Percentiles rank a stretch among this genome's conserved stretches.
These are phyloP conservation scores for Catharus ustulatus DNA, from an alignment of 2,797 vertebrate genomes.

Conservation along the genomic window DNA sequence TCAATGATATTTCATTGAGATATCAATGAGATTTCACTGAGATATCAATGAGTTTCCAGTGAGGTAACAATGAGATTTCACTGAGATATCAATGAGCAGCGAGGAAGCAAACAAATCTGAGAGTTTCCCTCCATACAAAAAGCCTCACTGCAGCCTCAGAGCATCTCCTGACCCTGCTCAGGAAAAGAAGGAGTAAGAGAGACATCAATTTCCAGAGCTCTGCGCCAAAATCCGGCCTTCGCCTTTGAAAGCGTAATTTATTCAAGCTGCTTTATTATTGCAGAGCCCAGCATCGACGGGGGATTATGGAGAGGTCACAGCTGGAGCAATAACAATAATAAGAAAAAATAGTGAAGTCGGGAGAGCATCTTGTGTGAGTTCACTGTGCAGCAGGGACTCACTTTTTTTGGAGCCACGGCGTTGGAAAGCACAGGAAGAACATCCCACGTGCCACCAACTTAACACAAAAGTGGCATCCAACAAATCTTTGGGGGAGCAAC, in stretches of 20 bases:
- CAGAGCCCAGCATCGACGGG: not conserved
- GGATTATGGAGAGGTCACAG: constrained; percentile 69
- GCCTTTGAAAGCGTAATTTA: constrained; percentile 78
- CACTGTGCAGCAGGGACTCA: not conserved
- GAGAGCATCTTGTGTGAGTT: not conserved
- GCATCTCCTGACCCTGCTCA: not conserved
- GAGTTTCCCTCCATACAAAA: not conserved
- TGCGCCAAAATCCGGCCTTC: constrained; percentile 72
- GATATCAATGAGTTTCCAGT: not conserved
- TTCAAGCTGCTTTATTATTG: constrained; percentile 74
- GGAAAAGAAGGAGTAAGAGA: constrained; percentile 58
- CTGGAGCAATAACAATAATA: constrained; percentile 60
- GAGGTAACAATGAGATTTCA: not conserved
- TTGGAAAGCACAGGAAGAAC: not conserved
- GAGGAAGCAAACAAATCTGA: not conserved
- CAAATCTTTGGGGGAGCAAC: constrained; percentile 7
- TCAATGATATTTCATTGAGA: not conserved
- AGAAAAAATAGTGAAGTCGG: constrained; percentile 46
- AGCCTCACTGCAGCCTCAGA: not conserved
- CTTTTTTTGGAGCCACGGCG: not conserved
- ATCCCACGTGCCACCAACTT: not conserved
- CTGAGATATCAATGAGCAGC: not conserved
- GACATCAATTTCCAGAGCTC: constrained; percentile 72
- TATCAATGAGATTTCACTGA: not conserved
- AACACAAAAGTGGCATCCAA: not conserved